Evolutionary conservation across 1,140 invertebrate species (phyloP).

Genomic region (Lordiphosa collinella): DNA sequence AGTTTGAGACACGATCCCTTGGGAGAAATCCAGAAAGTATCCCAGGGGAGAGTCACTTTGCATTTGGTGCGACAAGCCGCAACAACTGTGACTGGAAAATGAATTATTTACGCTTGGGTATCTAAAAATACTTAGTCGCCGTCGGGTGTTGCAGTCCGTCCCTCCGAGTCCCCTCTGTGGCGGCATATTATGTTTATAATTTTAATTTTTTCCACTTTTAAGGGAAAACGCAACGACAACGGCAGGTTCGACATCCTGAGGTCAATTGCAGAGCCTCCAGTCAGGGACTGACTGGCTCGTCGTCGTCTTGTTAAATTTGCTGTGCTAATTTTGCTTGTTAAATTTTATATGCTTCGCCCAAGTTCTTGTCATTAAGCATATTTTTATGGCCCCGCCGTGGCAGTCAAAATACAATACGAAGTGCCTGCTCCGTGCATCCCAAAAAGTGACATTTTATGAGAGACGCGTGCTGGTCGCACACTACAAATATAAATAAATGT

Average conservation of each 20-base stretch:
- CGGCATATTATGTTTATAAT: slow-evolving; percentile 34
- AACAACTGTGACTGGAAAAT: slow-evolving; percentile 76
- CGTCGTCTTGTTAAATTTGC: slow-evolving; percentile 29
- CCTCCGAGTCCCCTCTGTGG: not conserved
- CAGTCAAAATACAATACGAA: slow-evolving; percentile 61
- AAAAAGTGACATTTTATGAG: slow-evolving; percentile 51
- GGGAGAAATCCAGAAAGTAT: slow-evolving; percentile 24
- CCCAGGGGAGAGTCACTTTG: slow-evolving; percentile 28
- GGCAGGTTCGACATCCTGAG: slow-evolving; percentile 39
- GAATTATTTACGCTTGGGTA: slow-evolving; percentile 67
- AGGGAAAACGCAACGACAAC: slow-evolving; percentile 23
- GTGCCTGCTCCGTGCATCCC: slow-evolving; percentile 14
- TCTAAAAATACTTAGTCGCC: slow-evolving; percentile 58
- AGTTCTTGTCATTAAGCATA: slow-evolving; percentile 55
- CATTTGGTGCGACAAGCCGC: slow-evolving; percentile 52
- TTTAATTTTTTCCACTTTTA: slow-evolving; percentile 8
- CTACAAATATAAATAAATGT: slow-evolving; percentile 66
- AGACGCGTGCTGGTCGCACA: slow-evolving; percentile 53
- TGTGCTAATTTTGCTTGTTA: slow-evolving; percentile 45
- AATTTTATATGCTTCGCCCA: slow-evolving; percentile 31
- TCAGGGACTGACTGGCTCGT: not conserved
- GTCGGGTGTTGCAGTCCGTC: slow-evolving; percentile 12
- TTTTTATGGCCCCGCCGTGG: slow-evolving; percentile 58
- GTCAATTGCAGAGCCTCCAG: slow-evolving; percentile 37
- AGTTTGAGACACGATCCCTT: slow-evolving; percentile 62